A percentile compares a stretch with the other conserved stretches of the same genome.
Conservation (phyloP, 2,797 vertebrate species). For the Todus mexicanus region DNA sequence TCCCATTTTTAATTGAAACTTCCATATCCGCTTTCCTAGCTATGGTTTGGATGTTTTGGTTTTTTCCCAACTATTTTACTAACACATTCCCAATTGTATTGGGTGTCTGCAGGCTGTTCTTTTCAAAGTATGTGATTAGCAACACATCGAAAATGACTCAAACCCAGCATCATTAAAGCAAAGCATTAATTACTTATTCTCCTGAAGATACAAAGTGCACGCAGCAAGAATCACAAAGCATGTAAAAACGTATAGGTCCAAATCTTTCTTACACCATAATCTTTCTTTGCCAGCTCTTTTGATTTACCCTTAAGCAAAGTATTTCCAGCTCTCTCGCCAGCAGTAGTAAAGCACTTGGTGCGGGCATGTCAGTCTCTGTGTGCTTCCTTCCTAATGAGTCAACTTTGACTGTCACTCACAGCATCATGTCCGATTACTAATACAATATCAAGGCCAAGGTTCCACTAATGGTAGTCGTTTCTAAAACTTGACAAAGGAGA, state of each 20-base stretch:
- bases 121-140: background rate
- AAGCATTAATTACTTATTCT: background rate
- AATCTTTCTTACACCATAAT: background rate
- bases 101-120: background rate
- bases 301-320: background rate
- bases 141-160: background rate
- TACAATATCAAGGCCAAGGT: background rate
- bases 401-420: background rate
- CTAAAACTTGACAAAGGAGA: background rate
- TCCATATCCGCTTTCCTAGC: background rate
- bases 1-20: background rate
- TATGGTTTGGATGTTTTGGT: background rate
- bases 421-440: background rate
- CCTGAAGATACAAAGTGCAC: background rate
- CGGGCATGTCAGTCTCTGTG: background rate
- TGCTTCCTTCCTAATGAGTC: background rate
- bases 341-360: background rate
- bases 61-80: background rate
- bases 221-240: background rate
- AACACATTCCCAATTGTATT: no score
- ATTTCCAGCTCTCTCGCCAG: background rate
- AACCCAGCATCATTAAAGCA: background rate
- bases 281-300: background rate
- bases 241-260: background rate
- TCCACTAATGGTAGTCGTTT: background rate